Conservation (phyloP, 2,797 vertebrate genomes). For the Syngnathus acus region DNA sequence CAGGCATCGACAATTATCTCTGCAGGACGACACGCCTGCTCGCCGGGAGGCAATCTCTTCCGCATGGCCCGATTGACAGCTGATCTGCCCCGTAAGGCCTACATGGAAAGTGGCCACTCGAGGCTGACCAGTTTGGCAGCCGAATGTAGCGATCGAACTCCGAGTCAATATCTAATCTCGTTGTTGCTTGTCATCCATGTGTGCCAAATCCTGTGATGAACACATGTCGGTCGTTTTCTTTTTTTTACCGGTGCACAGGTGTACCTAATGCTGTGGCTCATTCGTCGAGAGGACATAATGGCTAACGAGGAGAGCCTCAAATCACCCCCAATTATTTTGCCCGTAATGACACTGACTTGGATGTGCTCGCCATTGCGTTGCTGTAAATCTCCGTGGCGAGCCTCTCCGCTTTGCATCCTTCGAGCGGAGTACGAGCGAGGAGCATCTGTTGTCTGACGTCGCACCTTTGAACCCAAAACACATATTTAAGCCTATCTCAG, state of each 20-base stretch:
- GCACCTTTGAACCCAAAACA: background rate
- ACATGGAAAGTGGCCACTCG: background rate
- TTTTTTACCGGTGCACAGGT: background rate
- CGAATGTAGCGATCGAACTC: background rate
- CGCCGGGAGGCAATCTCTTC: constrained; percentile 2
- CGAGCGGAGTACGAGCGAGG: background rate
- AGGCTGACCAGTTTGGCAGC: background rate
- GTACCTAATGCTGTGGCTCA: background rate
- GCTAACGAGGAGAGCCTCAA: constrained; percentile 11
- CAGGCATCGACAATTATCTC: constrained; percentile 42
- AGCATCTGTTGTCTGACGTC: background rate
- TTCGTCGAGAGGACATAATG: background rate
- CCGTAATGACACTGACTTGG: constrained; percentile 37
- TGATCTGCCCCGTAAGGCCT: background rate
- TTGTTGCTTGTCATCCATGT: background rate
- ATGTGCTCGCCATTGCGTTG: constrained; percentile 10
- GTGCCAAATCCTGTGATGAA: background rate
- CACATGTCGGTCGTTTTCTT: background rate
- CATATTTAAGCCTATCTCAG: background rate
- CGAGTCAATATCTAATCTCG: constrained; percentile 2
- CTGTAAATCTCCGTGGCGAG: background rate
- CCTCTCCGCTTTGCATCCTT: background rate
- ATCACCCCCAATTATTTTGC: constrained; percentile 38
- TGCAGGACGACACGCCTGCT: constrained; percentile 28
- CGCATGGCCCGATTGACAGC: background rate